These are phyloP conservation scores for Hoplodrina blanda DNA, from an alignment of 2,888 invertebrate genomes.

Conservation along the genomic window DNA sequence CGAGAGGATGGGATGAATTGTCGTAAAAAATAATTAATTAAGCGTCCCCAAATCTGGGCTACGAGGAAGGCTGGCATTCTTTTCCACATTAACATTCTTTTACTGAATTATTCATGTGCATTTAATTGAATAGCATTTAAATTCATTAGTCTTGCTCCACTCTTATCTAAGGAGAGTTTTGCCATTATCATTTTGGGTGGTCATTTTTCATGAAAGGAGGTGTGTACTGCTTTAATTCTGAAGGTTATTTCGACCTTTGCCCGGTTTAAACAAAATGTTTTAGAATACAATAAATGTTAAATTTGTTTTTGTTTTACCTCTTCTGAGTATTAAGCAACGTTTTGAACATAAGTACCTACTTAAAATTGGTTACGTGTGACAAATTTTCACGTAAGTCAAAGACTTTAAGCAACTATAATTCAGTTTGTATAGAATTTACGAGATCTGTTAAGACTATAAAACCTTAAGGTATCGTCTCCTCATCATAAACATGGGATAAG, in stretches of 20 bases:
- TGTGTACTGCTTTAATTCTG: slow-evolving; percentile 42
- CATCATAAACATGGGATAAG: slow-evolving; percentile 52
- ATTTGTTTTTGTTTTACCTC: background rate
- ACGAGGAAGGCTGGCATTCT: slow-evolving; percentile 80
- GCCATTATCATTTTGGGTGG: slow-evolving; percentile 65
- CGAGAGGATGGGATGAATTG: slow-evolving; percentile 58
- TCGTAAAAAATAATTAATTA: slow-evolving; percentile 82
- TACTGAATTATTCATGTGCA: slow-evolving; percentile 88
- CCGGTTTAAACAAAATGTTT: slow-evolving; percentile 11
- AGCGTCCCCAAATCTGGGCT: slow-evolving; percentile 77
- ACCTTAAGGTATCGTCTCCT: slow-evolving; percentile 29
- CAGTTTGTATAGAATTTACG: slow-evolving; percentile 32
- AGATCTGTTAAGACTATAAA: slow-evolving; percentile 22
- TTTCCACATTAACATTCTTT: slow-evolving; percentile 84
- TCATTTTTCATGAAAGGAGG: slow-evolving; percentile 60
- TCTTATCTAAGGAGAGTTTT: slow-evolving; percentile 64
- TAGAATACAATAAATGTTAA: background rate
- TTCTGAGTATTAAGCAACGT: background rate
- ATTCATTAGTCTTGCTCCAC: slow-evolving; percentile 80
- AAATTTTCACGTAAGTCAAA: background rate
- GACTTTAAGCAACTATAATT: slow-evolving; percentile 17
- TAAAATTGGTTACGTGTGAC: background rate
- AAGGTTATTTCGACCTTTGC: slow-evolving; percentile 11
- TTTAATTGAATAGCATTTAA: slow-evolving; percentile 88
- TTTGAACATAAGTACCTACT: background rate